Evolutionary conservation across 64 coral and sea anemone species (phyloP).

Genomic region (Stichodactyla mertensii): DNA sequence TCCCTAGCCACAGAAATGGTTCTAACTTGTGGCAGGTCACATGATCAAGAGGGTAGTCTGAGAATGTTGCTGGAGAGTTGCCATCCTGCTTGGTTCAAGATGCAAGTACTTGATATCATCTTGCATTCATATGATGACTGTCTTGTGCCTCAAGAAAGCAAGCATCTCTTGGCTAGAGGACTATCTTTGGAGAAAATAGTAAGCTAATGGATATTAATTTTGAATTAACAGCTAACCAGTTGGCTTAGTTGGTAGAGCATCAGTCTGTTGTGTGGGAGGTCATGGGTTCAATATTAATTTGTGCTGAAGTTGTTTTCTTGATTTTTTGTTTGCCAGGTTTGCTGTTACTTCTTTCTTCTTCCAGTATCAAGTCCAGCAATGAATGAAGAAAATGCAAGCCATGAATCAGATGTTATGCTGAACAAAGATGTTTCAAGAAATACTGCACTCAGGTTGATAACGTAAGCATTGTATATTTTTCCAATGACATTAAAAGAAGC

Average conservation of each 20-base stretch:
- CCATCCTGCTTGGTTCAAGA: constrained; percentile 60
- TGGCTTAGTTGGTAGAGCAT: too few species aligned
- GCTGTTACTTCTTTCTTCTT: constrained; percentile 81
- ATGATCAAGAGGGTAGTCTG: constrained; percentile 22
- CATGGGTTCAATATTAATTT: too few species aligned
- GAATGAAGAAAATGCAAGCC: neutral
- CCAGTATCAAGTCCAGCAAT: constrained; percentile 15
- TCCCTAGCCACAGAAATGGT: constrained; percentile 63
- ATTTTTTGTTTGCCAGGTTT: constrained; percentile 39
- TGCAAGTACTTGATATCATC: constrained; percentile 61
- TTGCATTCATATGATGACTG: constrained; percentile 60
- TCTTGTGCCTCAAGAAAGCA: constrained; percentile 55
- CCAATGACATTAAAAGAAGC: too few species aligned
- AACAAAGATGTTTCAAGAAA: neutral
- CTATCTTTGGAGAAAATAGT: constrained; percentile 85
- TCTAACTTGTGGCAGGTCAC: constrained; percentile 21
- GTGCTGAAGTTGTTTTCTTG: neutral
- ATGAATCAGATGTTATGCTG: neutral
- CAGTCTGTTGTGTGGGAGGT: too few species aligned
- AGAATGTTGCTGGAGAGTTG: constrained; percentile 78
- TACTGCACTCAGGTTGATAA: constrained; percentile 5
- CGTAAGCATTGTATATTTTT: neutral
- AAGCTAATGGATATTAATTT: constrained; percentile 19
- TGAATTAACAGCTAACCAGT: neutral
- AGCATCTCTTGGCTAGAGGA: constrained; percentile 28